Evolutionary conservation across 2,113 vertebrate genomes (phyloP).

Genomic region (Amblyopsis rosae): DNA sequence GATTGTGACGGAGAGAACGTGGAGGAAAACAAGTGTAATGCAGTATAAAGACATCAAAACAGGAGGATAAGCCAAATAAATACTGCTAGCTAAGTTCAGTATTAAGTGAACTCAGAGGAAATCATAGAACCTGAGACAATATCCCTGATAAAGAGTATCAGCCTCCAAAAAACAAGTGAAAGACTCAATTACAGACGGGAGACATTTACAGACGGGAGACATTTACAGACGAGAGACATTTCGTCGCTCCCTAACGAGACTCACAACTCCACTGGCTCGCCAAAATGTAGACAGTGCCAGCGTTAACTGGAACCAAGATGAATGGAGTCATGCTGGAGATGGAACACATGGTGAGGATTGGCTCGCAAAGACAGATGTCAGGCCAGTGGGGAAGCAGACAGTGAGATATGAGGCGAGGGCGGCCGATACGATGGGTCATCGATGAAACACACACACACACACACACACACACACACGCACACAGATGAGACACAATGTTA

Average conservation of each 20-base stretch:
- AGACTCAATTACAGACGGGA: constrained; percentile 42
- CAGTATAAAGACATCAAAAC: constrained; percentile 17
- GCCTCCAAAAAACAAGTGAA: constrained; percentile 39
- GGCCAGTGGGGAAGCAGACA: constrained; percentile 57
- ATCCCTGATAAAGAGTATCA: constrained; percentile 40
- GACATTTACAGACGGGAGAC: constrained; percentile 14
- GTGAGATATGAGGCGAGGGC: constrained; percentile 27
- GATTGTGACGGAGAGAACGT: neutral
- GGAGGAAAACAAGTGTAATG: constrained; percentile 11
- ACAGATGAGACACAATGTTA: too few species aligned
- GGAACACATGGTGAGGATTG: constrained; percentile 66
- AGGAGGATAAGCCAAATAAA: constrained; percentile 10
- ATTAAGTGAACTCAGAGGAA: constrained; percentile 8
- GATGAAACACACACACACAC: neutral
- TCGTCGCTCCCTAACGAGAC: constrained; percentile 54
- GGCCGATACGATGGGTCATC: neutral
- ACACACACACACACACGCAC: constrained; percentile 1
- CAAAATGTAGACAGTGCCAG: constrained; percentile 46
- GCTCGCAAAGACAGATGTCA: constrained; percentile 73
- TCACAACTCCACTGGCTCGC: constrained; percentile 51
- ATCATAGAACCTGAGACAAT: constrained; percentile 20
- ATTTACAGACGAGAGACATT: constrained; percentile 14
- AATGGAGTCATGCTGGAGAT: constrained; percentile 57
- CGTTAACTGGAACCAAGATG: constrained; percentile 56
- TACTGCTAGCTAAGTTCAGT: neutral